Conservation (phyloP, 2,797 vertebrate species). For the Tolypeutes matacus region DNA sequence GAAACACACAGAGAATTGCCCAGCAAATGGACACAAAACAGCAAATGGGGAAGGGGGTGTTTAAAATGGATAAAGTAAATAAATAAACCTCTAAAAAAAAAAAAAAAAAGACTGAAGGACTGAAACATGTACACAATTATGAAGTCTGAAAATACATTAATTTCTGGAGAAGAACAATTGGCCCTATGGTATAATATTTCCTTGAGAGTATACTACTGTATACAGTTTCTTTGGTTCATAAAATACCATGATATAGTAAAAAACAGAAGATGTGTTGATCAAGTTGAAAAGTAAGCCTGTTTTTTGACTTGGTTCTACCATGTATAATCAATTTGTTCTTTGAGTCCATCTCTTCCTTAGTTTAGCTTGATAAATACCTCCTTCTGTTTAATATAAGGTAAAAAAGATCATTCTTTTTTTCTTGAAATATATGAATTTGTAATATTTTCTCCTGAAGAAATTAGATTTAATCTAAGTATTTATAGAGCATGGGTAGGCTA, state of each 20-base stretch:
- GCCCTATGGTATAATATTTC: neutral
- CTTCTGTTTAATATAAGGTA: neutral
- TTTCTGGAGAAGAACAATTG: slow-evolving; percentile 31
- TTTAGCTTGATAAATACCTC: slow-evolving; percentile 19
- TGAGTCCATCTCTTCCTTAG: neutral
- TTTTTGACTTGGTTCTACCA: slow-evolving; percentile 20
- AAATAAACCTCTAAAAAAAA: no score
- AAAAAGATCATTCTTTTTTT: neutral
- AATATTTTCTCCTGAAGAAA: neutral
- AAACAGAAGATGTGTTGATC: neutral
- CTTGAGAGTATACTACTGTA: neutral
- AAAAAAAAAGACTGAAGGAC: neutral
- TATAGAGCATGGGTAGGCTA: neutral
- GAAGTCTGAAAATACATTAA: slow-evolving; percentile 6
- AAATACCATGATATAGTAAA: neutral
- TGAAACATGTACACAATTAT: slow-evolving; percentile 49
- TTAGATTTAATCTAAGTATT: neutral
- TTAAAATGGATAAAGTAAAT: no score
- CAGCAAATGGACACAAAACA: no score
- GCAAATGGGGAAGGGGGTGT: no score
- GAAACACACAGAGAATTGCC: no score
- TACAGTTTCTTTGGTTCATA: neutral
- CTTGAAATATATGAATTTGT: slow-evolving; percentile 47
- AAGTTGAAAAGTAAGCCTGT: neutral
- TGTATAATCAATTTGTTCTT: neutral